Evolutionary conservation across 2,113 vertebrate genomes (phyloP).

Genomic region (Cynopterus brachyotis): DNA sequence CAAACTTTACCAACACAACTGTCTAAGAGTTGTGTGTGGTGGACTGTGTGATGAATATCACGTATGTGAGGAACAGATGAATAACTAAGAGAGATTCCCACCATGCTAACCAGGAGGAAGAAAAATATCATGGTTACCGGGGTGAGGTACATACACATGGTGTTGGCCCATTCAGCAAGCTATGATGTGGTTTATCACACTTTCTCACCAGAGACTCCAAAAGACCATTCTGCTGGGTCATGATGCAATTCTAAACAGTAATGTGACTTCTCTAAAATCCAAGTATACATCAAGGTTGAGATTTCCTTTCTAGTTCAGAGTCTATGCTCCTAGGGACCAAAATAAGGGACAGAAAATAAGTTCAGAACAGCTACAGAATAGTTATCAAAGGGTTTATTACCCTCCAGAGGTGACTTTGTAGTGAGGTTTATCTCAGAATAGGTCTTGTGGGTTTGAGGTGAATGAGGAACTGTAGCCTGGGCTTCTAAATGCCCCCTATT

Average conservation of each 20-base stretch:
- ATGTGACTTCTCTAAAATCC: not conserved
- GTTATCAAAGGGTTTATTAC: not conserved
- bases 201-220: not conserved
- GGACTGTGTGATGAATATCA: not conserved
- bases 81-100: not conserved
- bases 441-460: fast-evolving
- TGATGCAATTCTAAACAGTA: not conserved
- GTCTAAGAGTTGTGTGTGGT: not conserved
- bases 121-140: too few species aligned
- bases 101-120: not conserved
- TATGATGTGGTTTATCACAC: not conserved
- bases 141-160: not conserved
- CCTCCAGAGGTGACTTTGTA: not conserved
- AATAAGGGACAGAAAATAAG: not conserved
- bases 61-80: not conserved
- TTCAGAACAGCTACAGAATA: not conserved
- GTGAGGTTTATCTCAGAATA: not conserved
- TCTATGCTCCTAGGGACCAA: not conserved
- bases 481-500: not conserved
- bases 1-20: not conserved
- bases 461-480: not conserved
- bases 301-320: not conserved
- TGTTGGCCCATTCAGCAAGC: not conserved
- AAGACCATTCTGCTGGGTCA: not conserved
- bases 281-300: not conserved